A percentile compares a stretch with the other conserved stretches of the same genome.
These are phyloP conservation scores for Temnothorax nylanderi DNA, from an alignment of 1,140 invertebrate species.

Conservation along the genomic window DNA sequence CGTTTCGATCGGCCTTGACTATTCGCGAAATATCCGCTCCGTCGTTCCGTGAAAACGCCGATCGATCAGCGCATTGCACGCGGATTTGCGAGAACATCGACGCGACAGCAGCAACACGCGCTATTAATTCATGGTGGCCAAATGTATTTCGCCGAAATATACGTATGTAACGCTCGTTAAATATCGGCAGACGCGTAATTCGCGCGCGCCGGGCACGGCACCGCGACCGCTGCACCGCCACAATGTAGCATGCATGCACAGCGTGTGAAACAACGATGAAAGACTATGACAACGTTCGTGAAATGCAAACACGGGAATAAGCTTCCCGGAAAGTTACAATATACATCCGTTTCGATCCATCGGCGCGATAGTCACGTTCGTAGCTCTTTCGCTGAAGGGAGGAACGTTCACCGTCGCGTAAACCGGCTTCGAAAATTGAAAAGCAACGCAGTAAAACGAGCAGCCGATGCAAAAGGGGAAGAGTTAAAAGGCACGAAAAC, in stretches of 20 bases:
- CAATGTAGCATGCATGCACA: neutral
- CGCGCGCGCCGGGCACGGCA: neutral
- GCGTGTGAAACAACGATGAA: constrained; percentile 45
- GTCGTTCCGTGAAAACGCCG: constrained; percentile 4
- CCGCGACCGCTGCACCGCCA: neutral
- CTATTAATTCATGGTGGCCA: constrained; percentile 7
- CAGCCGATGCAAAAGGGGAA: constrained; percentile 11
- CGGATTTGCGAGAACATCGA: neutral
- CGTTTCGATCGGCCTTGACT: constrained; percentile 36
- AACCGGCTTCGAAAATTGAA: constrained; percentile 61
- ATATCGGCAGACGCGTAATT: constrained; percentile 32
- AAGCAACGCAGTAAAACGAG: constrained; percentile 44
- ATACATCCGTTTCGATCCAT: constrained; percentile 62
- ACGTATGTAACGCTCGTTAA: constrained; percentile 19
- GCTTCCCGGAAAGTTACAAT: constrained; percentile 59
- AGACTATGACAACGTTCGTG: constrained; percentile 55
- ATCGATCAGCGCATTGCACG: neutral
- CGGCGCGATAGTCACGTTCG: constrained; percentile 59
- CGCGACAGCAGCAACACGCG: neutral
- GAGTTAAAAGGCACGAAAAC: constrained; percentile 39
- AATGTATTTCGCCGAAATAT: neutral
- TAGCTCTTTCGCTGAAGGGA: constrained; percentile 52
- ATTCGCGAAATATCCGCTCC: constrained; percentile 35
- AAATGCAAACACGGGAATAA: constrained; percentile 53
- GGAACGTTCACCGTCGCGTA: constrained; percentile 33